Evolutionary conservation across 2,888 invertebrate genomes (phyloP).

Genomic region (Branchellion lobata): DNA sequence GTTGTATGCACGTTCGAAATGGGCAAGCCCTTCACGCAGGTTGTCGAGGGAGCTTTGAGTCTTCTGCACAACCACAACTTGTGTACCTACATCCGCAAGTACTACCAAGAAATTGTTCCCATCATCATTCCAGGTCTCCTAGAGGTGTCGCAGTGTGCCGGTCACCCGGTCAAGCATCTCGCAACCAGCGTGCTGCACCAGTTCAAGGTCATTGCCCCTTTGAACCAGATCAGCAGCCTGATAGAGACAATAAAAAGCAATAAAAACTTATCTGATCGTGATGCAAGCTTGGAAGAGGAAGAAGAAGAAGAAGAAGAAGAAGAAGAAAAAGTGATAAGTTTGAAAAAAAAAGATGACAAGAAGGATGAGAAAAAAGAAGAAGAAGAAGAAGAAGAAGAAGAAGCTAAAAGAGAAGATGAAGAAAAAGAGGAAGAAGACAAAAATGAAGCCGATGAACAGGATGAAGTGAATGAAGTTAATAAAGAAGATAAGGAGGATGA

Average conservation of each 20-base stretch:
- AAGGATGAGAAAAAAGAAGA: neutral
- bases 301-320: neutral
- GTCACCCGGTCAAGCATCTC: neutral
- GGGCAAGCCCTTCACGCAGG: conserved; percentile 8
- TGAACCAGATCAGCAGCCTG: too few species aligned
- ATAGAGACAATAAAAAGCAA: too few species aligned
- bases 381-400: neutral
- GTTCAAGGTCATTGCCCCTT: neutral
- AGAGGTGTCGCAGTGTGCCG: neutral
- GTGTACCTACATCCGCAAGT: neutral
- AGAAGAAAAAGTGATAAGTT: neutral
- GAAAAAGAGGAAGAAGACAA: neutral
- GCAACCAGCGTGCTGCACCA: neutral
- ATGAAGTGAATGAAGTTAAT: neutral
- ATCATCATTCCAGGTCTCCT: neutral
- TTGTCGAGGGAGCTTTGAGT: neutral
- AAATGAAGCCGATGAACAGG: neutral
- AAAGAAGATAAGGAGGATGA: too few species aligned
- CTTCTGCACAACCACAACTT: neutral
- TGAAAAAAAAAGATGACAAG: conserved; percentile 10
- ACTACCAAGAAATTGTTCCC: neutral
- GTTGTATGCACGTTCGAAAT: too few species aligned
- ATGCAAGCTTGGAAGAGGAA: neutral
- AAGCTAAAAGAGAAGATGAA: conserved; percentile 16
- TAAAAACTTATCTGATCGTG: neutral